These are phyloP conservation scores for Thaumatotibia leucotreta DNA, from an alignment of 1,140 invertebrate genomes.

Conservation along the genomic window DNA sequence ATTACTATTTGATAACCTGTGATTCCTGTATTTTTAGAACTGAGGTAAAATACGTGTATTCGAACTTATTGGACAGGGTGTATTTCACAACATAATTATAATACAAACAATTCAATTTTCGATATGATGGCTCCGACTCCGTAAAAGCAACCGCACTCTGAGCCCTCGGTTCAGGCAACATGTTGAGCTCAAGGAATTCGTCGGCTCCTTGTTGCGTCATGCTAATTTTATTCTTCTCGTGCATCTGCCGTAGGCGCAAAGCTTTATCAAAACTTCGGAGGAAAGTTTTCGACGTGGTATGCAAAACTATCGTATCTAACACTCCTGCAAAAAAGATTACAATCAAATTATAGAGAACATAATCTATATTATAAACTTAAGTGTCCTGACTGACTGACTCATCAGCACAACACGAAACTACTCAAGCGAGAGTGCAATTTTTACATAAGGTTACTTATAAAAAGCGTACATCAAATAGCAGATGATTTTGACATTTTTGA, in stretches of 20 bases:
- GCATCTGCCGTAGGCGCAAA: constrained; percentile 53
- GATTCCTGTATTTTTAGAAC: too few relatives aligned
- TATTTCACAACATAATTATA: background rate
- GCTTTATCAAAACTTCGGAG: constrained; percentile 60
- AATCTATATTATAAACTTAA: too few relatives aligned
- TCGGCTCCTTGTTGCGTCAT: constrained; percentile 43
- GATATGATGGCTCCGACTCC: constrained; percentile 33
- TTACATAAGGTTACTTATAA: too few relatives aligned
- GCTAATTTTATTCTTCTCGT: constrained; percentile 51
- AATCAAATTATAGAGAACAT: background rate
- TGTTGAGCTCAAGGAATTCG: constrained; percentile 62
- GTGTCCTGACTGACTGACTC: too few relatives aligned
- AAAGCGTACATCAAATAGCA: too few relatives aligned
- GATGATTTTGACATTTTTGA: too few relatives aligned
- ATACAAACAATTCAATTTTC: constrained; percentile 46
- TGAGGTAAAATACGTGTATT: too few relatives aligned
- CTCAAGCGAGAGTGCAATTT: too few relatives aligned
- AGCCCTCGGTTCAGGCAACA: constrained; percentile 49
- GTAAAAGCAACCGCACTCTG: constrained; percentile 48
- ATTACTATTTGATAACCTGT: too few relatives aligned
- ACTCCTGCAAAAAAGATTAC: constrained; percentile 34
- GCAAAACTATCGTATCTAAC: constrained; percentile 47
- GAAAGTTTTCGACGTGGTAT: constrained; percentile 54
- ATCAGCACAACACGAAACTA: too few relatives aligned
- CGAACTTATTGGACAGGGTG: too few relatives aligned